Base-by-base conservation (phyloP, 2,113 vertebrate genomes). In the Eonycteris spelaea region DNA sequence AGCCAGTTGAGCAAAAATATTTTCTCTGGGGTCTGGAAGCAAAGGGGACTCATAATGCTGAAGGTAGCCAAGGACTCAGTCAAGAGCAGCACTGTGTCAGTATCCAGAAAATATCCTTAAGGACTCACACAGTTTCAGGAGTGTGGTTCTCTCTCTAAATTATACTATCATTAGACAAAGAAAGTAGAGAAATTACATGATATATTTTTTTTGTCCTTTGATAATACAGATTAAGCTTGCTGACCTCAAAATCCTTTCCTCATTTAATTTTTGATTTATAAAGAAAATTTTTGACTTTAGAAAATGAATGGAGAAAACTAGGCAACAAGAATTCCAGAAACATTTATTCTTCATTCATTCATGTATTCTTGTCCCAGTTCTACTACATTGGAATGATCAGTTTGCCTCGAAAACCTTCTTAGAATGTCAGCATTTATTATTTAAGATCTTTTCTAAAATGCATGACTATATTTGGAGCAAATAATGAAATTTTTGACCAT, bases 401-500 rank as follows among this genome's bases (percentile, higher is more conserved):
- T n/a, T 79, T 86, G 19, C 14, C 35, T 55, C 53, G 68, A 26
- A 71, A 90, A 3, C 15, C 51, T 89, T 71, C 68, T 92, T 84
- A 94, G 95, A 92, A 94, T 92, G 68, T 83, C 80, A 87, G 28
- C 74, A 94, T 96, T 87, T 80, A 93, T 88, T 95, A 95, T 90
- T 93, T 95, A 97, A 86, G 33, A 85, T 40, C 57, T 95, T 94
- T 95, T 94, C 68, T 94, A 90, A 93, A 95, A 87, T 94, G 19
- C 28, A 85, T 91, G 71, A 65, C n/a, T 91, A 78, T 94, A 82
- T 94, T 96, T 95, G 77, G 35, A 48, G 48, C 14, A 86, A 95
- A 95, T 90, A 95, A 95, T 97, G 80, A 90, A 93, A 71, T 92
- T 75, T 94, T 85, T 95, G 95, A 82, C 94, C 40, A 94, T 82